Evolutionary conservation across 2,888 invertebrate species (phyloP), one percentile per base, ranked within the genome.

Genomic region (Choreutis nemorana): DNA sequence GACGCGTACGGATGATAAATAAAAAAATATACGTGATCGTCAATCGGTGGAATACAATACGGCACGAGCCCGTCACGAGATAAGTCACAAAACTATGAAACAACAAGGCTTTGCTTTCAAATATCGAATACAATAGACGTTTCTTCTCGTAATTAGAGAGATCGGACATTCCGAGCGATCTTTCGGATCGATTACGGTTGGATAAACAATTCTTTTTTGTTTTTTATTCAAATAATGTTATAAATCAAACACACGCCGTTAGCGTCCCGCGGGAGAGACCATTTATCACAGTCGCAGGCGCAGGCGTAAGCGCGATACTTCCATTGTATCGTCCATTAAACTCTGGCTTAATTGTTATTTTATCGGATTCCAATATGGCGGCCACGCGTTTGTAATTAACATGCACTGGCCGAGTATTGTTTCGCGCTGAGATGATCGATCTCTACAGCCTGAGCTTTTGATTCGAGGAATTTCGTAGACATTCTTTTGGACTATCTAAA

Each of bases 291-390:
- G 33, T 27, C 29, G 62, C 65, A 47, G 44, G 62, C 66, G 26
- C 21, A 20, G 22, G 21, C 13, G 28, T n/a, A n/a, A n/a, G 28
- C 47, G 44, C 47, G 48, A 51, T 48, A 37, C 51, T 43, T 24
- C 60, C 57, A 68, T 68, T 68, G 70, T 70, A 55, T 46, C 54
- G 53, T 58, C 52, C 63, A 61, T 68, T 72, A 70, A 67, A 57
- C n/a, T 62, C 55, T 57, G 55, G 54, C 67, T 71, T 75, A 73
- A 75, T 75, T 75, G 71, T 72, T 72, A 73, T 70, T 71, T 72
- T 75, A 73, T 73, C 71, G 62, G 55, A 64, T 63, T 61, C 60
- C 64, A 70, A 70, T 65, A 66, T 63, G 64, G 65, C 30, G 14
- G 29, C 29, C 61, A 59, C 57, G 56, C 53, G 55, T 47, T 54